Evolutionary conservation across 2,888 invertebrate species (phyloP).

Genomic region (Ophonus ardosiacus): DNA sequence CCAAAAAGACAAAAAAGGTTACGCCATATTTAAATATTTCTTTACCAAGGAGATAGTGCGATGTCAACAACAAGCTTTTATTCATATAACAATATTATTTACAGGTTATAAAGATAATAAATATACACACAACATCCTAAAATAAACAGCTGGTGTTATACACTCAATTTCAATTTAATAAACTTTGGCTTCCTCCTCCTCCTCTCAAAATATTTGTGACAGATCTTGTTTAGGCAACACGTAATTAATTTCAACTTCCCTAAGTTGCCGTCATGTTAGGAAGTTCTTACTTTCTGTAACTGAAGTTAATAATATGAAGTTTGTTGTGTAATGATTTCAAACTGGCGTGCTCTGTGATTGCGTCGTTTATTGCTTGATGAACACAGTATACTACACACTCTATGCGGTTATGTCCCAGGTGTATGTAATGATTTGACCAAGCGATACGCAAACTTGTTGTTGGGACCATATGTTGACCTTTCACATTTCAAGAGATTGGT

Average conservation of each 20-base stretch:
- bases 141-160: too few species aligned
- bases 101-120: too few species aligned
- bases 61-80: too few species aligned
- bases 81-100: too few species aligned
- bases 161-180: not conserved
- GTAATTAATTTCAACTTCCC: not conserved
- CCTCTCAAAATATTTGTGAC: not conserved
- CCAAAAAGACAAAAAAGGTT: too few species aligned
- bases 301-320: not conserved
- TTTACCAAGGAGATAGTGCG: too few species aligned
- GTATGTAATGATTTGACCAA: constrained; percentile 12
- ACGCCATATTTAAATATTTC: too few species aligned
- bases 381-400: not conserved
- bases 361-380: not conserved
- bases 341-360: not conserved
- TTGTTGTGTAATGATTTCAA: not conserved
- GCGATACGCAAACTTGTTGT: constrained; percentile 31
- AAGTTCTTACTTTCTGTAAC: not conserved
- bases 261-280: not conserved
- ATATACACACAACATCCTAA: too few species aligned
- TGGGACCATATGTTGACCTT: constrained; percentile 23
- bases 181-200: not conserved
- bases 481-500: not conserved
- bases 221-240: not conserved
- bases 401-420: constrained; percentile 11